Percentiles rank a stretch among this genome's conserved stretches.
Evolutionary conservation across 2,113 vertebrate genomes (phyloP).

Genomic region (Caracal caracal): DNA sequence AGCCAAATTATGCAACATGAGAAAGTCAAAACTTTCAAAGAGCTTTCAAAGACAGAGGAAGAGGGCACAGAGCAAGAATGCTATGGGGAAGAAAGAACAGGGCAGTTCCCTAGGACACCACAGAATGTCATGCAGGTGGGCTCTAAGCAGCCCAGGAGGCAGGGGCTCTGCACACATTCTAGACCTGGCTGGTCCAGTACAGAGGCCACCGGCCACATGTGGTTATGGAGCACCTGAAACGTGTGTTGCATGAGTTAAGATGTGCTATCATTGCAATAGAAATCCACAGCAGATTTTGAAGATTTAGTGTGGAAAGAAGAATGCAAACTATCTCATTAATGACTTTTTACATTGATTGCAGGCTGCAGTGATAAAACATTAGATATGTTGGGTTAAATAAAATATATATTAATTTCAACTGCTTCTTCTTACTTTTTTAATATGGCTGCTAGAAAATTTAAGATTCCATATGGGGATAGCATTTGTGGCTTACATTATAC

Average conservation of each 20-base stretch:
- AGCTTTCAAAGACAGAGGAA: background rate
- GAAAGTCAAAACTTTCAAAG: background rate
- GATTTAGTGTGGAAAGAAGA: background rate
- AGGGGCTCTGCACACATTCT: background rate
- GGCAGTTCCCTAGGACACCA: background rate
- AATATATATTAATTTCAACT: background rate
- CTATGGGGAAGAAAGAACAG: background rate
- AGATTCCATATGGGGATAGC: background rate
- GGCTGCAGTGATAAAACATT: background rate
- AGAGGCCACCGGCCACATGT: rapidly evolving
- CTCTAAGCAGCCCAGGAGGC: background rate
- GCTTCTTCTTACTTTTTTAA: background rate
- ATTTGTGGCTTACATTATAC: background rate
- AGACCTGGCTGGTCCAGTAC: background rate
- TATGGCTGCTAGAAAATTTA: background rate
- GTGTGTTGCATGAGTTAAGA: background rate
- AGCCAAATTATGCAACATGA: background rate
- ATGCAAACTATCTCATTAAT: background rate
- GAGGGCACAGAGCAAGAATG: background rate
- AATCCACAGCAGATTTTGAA: background rate
- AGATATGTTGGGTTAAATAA: background rate
- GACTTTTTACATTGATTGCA: background rate
- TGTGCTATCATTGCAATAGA: background rate
- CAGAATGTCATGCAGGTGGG: rapidly evolving
- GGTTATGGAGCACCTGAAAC: background rate